Evolutionary conservation across 2,113 vertebrate genomes (phyloP), one percentile per base, ranked within the genome.

Genomic region (Cavia porcellus): DNA sequence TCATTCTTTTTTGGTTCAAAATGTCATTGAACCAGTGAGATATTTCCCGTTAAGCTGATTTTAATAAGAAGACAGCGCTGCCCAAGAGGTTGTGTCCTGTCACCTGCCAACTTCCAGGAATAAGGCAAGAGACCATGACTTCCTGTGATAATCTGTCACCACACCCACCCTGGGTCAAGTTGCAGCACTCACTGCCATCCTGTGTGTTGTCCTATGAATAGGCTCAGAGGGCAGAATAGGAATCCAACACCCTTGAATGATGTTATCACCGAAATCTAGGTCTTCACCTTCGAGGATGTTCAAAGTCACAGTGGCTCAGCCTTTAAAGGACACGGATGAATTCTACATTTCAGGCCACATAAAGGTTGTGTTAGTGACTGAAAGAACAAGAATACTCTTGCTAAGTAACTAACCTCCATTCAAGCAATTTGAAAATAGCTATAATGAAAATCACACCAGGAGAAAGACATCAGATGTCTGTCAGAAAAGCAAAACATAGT

Each of bases 401-500:
- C 84, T 70, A 75, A 93, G 90, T 92, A 97, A 86, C 96, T 92
- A 95, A 97, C 97, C 96, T 88, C 79, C 86, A 94, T 96, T 96
- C 77, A 74, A 90, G 88, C 66, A 85, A 90, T 96, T 92, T 94
- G 95, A 97, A 97, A 98, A 97, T 86, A 96, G 88, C 92, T 96
- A 8, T 97, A 96, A 97, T 96, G 96, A 97, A 95, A 96, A 88
- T 96, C 96, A 83, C 96, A 97, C 94, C 94, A 85, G 94, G 94
- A 97, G 95, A 95, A 97, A 87, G 95, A 95, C 96, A 97, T 97
- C 95, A 96, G 90, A 94, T 9, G 47, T 97, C 94, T 83, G 52
- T 95, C 92, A 96, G 82, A 85, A 96, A 96, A 98, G 97, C 96
- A 98, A 96, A 96, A 66, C 85, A 9, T 92, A 94, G 96, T 97